Evolutionary conservation across 1,140 invertebrate genomes (phyloP).

Genomic region (Halictus rubicundus): DNA sequence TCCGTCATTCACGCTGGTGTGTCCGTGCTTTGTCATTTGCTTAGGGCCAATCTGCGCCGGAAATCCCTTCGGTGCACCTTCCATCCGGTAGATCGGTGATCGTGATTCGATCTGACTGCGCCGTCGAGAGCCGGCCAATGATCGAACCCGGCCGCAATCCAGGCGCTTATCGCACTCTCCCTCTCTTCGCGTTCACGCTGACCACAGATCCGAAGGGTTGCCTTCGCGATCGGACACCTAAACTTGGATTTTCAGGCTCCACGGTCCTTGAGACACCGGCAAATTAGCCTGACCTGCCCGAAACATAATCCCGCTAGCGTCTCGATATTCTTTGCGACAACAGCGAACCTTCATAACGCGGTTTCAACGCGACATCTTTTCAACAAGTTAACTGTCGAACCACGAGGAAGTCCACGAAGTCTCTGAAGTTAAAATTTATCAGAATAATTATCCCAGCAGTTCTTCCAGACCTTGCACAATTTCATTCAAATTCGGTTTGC

Average conservation of each 20-base stretch:
- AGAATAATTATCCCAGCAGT: too few relatives aligned
- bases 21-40: conserved; percentile 77
- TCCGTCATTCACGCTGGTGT: conserved; percentile 24
- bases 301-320: too few relatives aligned
- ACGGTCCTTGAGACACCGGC: background rate
- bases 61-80: conserved; percentile 70
- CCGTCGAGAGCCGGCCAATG: conserved; percentile 66
- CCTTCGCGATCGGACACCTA: conserved; percentile 24
- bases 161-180: conserved; percentile 57
- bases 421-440: too few relatives aligned
- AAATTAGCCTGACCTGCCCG: background rate
- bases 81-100: conserved; percentile 71
- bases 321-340: background rate
- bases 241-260: conserved; percentile 9
- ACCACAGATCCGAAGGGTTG: conserved; percentile 35
- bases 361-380: too few relatives aligned
- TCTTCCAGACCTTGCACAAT: too few relatives aligned
- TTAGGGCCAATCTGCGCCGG: conserved; percentile 74
- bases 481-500: too few relatives aligned
- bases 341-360: too few relatives aligned
- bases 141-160: conserved; percentile 56
- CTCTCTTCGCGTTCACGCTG: conserved; percentile 38
- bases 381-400: too few relatives aligned
- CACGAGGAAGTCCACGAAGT: too few relatives aligned
- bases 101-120: conserved; percentile 74